A percentile compares a stretch with the other conserved stretches of the same genome.
These are phyloP conservation scores for Berghia stephanieae DNA, from an alignment of 1,140 invertebrate species.

Conservation along the genomic window DNA sequence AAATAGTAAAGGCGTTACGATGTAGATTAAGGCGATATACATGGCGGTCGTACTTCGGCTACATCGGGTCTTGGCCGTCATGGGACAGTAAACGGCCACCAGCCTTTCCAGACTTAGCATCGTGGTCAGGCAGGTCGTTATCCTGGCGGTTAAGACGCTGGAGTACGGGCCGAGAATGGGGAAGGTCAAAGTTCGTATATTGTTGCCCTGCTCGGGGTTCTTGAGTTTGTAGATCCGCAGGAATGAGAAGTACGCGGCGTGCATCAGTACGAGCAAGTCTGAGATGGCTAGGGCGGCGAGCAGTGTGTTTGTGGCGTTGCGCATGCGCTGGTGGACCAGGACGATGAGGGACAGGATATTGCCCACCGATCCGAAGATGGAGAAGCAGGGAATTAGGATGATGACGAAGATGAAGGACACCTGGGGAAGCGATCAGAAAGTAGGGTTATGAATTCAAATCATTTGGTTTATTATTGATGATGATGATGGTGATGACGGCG, in stretches of 20 bases:
- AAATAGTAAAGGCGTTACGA: slow-evolving; percentile 48
- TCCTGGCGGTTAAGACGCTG: slow-evolving; percentile 53
- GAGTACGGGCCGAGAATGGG: slow-evolving; percentile 52
- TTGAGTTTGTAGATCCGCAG: slow-evolving; percentile 41
- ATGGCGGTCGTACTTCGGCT: slow-evolving; percentile 44
- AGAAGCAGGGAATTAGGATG: slow-evolving; percentile 44
- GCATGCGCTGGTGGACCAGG: slow-evolving; percentile 49
- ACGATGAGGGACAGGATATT: slow-evolving; percentile 52
- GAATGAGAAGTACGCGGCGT: slow-evolving; percentile 48
- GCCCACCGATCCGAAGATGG: slow-evolving; percentile 50
- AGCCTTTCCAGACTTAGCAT: slow-evolving; percentile 54
- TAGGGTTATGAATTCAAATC: too few relatives aligned
- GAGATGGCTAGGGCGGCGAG: slow-evolving; percentile 53
- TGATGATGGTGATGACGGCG: too few relatives aligned
- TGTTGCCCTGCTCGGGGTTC: slow-evolving; percentile 40
- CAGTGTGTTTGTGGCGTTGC: slow-evolving; percentile 48
- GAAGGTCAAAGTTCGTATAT: slow-evolving; percentile 43
- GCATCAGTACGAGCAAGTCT: slow-evolving; percentile 52
- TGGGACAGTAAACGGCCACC: slow-evolving; percentile 55
- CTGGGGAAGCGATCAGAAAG: too few relatives aligned
- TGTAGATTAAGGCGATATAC: slow-evolving; percentile 46
- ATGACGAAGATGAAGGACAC: slow-evolving; percentile 45
- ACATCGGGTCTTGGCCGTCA: slow-evolving; percentile 51
- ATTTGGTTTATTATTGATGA: too few relatives aligned
- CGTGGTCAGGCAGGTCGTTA: slow-evolving; percentile 53